These are phyloP conservation scores for Pseudorhombus dupliciocellatus DNA, from an alignment of 2,113 vertebrate species.

Conservation along the genomic window DNA sequence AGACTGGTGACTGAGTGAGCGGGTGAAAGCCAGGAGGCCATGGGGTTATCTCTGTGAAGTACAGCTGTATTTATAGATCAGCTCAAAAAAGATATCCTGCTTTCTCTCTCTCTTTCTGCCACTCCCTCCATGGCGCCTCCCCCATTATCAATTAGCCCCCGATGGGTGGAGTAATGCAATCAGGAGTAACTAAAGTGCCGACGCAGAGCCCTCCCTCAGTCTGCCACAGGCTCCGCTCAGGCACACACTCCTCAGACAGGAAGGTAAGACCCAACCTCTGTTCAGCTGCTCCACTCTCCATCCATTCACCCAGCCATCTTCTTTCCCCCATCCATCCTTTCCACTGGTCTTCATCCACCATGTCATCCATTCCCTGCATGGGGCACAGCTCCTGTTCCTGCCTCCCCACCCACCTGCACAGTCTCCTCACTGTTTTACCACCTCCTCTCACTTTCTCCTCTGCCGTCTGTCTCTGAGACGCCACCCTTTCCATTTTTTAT, in stretches of 20 bases:
- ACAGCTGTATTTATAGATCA: conserved; percentile 81
- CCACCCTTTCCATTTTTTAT: not conserved
- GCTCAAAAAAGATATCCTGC: conserved; percentile 73
- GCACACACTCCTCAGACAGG: conserved; percentile 71
- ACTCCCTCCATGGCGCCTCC: conserved; percentile 38
- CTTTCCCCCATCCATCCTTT: conserved; percentile 36
- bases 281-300: conserved; percentile 56
- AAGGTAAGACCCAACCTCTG: conserved; percentile 74
- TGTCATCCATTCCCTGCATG: conserved; percentile 37
- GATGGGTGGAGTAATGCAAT: conserved; percentile 83
- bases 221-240: conserved; percentile 75
- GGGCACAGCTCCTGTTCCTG: conserved; percentile 36
- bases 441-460: not conserved
- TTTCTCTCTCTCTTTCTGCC: conserved; percentile 26
- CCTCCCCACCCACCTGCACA: conserved; percentile 52
- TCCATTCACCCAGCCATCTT: conserved; percentile 54
- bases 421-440: conserved; percentile 29
- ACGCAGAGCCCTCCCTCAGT: conserved; percentile 64
- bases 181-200: conserved; percentile 68
- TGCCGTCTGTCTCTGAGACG: conserved; percentile 13
- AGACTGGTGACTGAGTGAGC: conserved; percentile 35
- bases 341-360: conserved; percentile 48
- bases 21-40: conserved; percentile 49
- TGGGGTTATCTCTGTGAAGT: conserved; percentile 77
- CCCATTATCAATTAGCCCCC: conserved; percentile 77